These are phyloP conservation scores for Bombus vancouverensis DNA, from an alignment of 1,140 invertebrate species.

Conservation along the genomic window DNA sequence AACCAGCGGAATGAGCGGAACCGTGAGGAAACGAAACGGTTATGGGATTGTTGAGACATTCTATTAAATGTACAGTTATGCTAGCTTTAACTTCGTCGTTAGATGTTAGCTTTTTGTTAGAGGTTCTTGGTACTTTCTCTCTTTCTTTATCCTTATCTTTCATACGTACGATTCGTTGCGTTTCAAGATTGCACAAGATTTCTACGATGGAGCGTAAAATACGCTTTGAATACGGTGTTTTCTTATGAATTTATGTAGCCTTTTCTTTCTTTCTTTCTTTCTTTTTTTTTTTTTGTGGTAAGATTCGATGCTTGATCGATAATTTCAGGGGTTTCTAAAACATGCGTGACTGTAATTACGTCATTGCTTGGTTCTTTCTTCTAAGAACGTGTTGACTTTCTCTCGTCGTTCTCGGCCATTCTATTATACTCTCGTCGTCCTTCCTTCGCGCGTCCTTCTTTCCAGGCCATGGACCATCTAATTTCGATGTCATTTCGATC, in stretches of 20 bases:
- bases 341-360: conserved; percentile 11
- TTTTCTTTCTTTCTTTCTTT: no score
- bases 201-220: not conserved
- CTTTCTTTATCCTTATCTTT: not conserved
- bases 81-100: conserved; percentile 32
- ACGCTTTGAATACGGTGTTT: not conserved
- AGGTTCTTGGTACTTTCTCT: not conserved
- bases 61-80: conserved; percentile 62
- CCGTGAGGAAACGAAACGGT: conserved; percentile 10
- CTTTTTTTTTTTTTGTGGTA: no score
- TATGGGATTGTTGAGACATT: conserved; percentile 34
- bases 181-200: not conserved
- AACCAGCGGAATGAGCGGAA: not conserved
- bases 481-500: conserved; percentile 1
- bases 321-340: conserved; percentile 5
- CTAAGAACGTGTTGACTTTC: conserved; percentile 37
- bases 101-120: conserved; percentile 51
- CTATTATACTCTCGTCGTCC: not conserved
- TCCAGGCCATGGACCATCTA: conserved; percentile 9
- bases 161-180: not conserved
- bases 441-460: conserved; percentile 6
- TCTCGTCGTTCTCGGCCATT: not conserved
- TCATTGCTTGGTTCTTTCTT: conserved; percentile 6
- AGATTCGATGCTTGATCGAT: not conserved
- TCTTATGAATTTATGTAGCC: not conserved